phyloP scores from a whole-genome alignment of 2,797 vertebrate species.

The Diplodus sargus region DNA sequence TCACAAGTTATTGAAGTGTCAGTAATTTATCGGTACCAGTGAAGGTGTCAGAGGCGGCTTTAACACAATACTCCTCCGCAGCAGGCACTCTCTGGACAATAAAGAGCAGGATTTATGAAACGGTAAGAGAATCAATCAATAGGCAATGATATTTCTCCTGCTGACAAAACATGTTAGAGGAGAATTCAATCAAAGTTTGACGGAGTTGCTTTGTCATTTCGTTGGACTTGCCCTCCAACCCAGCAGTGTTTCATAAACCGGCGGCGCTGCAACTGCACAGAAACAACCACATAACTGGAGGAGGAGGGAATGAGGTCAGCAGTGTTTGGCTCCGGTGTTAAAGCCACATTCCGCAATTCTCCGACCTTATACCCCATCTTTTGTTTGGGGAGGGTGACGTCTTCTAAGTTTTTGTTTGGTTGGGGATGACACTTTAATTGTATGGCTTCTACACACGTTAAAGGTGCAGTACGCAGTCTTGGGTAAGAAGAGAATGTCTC shows the following conservation, averaged over 20 bases:
- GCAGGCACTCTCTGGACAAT: conserved; percentile 62
- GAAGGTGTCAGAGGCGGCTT: conserved; percentile 71
- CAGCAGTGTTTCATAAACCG: conserved; percentile 74
- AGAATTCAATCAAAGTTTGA: conserved; percentile 74
- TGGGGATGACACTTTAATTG: too few relatives aligned
- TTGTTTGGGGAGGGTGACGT: not conserved
- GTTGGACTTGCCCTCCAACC: conserved; percentile 71
- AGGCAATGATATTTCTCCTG: conserved; percentile 68
- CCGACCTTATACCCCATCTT: conserved; percentile 27
- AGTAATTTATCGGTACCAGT: conserved; percentile 75
- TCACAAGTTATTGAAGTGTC: conserved; percentile 76
- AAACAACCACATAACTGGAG: conserved; percentile 49
- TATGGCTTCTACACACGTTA: too few relatives aligned
- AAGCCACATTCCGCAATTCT: conserved; percentile 51
- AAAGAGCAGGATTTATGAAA: conserved; percentile 74
- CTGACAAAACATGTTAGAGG: conserved; percentile 64
- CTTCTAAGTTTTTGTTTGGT: conserved; percentile 14
- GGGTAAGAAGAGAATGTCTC: too few relatives aligned
- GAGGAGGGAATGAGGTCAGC: conserved; percentile 65
- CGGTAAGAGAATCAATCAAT: conserved; percentile 66
- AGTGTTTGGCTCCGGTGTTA: conserved; percentile 46
- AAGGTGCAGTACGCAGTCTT: too few relatives aligned
- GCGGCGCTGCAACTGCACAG: conserved; percentile 44
- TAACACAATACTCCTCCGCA: conserved; percentile 52
- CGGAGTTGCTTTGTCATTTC: conserved; percentile 64